Evolutionary conservation across 2,113 vertebrate species (phyloP).

Genomic region (Marcusenius ussheri): DNA sequence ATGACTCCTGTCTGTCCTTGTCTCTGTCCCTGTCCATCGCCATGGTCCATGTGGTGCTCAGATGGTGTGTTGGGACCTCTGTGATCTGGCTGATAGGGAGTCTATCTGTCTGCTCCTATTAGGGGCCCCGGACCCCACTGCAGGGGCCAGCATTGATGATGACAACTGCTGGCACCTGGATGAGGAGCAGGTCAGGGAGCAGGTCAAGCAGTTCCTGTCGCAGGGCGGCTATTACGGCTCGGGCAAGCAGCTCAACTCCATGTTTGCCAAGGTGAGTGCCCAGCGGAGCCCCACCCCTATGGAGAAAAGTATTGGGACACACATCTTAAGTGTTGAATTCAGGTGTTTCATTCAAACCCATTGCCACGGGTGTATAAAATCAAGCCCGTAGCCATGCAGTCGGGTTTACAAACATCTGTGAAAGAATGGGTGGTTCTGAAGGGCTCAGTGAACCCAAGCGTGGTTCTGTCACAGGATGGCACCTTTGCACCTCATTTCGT

Average conservation of each 20-base stretch:
- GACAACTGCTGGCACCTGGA: conserved; percentile 99
- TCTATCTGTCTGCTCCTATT: conserved; percentile 3
- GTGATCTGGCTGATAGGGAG: background rate
- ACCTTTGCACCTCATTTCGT: background rate
- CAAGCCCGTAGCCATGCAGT: background rate
- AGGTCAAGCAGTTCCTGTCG: conserved; percentile 95
- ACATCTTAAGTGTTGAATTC: background rate
- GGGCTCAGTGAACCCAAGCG: background rate
- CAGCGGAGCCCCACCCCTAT: background rate
- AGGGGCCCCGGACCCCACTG: conserved; percentile 95
- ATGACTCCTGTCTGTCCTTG: no score
- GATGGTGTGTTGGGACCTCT: background rate
- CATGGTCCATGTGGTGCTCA: background rate
- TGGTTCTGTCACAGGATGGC: background rate
- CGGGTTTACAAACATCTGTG: background rate
- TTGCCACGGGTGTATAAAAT: background rate
- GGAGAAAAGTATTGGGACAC: background rate
- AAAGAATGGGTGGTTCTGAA: background rate
- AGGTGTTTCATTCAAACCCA: background rate
- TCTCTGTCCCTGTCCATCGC: no score
- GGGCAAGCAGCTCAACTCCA: conserved; percentile 97
- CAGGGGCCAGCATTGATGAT: conserved; percentile 92
- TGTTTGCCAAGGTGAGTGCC: conserved; percentile 92
- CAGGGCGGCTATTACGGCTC: conserved; percentile 97
- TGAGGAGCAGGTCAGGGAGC: conserved; percentile 94